Percentiles rank a stretch among this genome's conserved stretches.
Conservation (phyloP, 2,797 vertebrate genomes). For the Danio choprae region DNA sequence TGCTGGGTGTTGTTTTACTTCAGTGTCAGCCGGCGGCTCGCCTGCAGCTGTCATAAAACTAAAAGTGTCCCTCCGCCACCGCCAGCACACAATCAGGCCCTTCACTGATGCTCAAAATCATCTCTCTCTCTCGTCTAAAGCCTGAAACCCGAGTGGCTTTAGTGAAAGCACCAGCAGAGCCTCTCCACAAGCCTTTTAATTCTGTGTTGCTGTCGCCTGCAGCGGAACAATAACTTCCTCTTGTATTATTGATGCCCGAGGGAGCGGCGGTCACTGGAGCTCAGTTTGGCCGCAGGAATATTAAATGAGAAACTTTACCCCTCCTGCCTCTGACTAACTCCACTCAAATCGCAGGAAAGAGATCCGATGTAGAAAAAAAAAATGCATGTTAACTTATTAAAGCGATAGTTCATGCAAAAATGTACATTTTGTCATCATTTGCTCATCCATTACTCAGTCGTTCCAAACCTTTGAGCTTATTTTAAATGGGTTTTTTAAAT, state of each 20-base stretch:
- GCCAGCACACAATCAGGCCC: constrained; percentile 76
- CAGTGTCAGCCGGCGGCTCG: constrained; percentile 65
- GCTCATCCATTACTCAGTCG: too few species aligned
- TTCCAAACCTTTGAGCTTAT: too few species aligned
- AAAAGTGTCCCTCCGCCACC: constrained; percentile 68
- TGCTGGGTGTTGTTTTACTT: constrained; percentile 74
- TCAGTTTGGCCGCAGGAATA: constrained; percentile 80
- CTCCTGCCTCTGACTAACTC: constrained; percentile 38
- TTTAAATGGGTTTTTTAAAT: too few species aligned
- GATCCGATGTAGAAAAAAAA: not conserved
- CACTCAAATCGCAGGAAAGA: constrained; percentile 5
- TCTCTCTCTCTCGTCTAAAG: constrained; percentile 70
- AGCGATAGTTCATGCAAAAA: too few species aligned
- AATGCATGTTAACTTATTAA: not conserved
- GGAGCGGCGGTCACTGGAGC: constrained; percentile 81
- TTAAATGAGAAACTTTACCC: constrained; percentile 82
- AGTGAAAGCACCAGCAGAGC: constrained; percentile 77
- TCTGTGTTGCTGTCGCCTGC: constrained; percentile 74
- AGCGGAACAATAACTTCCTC: constrained; percentile 84
- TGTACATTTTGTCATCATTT: too few species aligned
- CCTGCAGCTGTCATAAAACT: constrained; percentile 72
- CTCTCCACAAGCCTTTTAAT: constrained; percentile 71
- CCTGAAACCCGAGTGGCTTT: constrained; percentile 77
- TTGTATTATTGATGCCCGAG: constrained; percentile 84
- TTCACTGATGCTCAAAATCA: constrained; percentile 73